phyloP scores from a whole-genome alignment of 2,113 vertebrate species.

The Hiodon alosoides region DNA sequence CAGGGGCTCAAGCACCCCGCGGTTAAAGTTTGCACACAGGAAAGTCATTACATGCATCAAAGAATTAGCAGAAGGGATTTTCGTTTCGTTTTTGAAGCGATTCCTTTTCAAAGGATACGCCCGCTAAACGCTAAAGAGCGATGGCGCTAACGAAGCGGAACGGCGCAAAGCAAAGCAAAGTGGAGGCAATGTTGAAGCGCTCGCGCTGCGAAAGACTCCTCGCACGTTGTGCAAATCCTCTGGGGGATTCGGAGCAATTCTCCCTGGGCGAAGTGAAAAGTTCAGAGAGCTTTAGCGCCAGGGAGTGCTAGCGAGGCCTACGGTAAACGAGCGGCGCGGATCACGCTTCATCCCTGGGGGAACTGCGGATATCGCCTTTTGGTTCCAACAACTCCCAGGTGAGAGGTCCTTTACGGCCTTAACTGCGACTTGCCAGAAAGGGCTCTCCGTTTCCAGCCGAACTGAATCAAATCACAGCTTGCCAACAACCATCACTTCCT shows the following conservation, averaged over 20 bases:
- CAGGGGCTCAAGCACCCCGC: too few relatives aligned
- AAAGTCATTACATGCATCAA: too few relatives aligned
- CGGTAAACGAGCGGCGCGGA: background rate
- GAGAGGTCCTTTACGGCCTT: background rate
- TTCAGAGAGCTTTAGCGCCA: constrained; percentile 5
- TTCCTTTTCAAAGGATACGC: background rate
- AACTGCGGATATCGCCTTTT: background rate
- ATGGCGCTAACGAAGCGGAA: constrained; percentile 3
- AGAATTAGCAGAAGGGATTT: background rate
- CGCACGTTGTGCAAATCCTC: background rate
- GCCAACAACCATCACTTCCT: background rate
- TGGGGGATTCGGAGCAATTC: constrained; percentile 17
- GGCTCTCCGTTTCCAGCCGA: background rate
- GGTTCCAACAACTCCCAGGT: background rate
- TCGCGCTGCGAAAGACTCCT: background rate
- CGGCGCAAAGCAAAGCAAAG: background rate
- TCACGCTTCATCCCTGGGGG: background rate
- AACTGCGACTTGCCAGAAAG: background rate
- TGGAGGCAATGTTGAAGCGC: background rate
- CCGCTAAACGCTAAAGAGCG: background rate
- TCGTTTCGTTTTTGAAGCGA: background rate
- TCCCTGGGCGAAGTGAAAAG: constrained; percentile 10
- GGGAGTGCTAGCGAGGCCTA: background rate
- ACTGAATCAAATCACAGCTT: background rate
- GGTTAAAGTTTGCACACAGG: too few relatives aligned